phyloP scores from a whole-genome alignment of 2,113 vertebrate genomes.

The Anguilla japonica region DNA sequence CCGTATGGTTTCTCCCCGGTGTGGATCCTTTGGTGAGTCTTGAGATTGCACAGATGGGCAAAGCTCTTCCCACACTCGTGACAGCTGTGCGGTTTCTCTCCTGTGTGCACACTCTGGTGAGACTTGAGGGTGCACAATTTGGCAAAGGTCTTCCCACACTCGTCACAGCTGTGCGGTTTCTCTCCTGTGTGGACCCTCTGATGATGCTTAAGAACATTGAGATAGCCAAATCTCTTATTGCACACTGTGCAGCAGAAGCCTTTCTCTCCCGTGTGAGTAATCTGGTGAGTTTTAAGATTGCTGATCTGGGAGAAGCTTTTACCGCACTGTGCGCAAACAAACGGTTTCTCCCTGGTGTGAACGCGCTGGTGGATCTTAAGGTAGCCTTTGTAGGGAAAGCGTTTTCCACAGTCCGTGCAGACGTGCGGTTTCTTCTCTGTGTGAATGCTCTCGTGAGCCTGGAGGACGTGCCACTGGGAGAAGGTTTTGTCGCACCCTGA shows the following conservation, averaged over 20 bases:
- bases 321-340: not conserved
- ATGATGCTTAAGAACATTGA: not conserved
- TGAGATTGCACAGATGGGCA: slow-evolving; percentile 77
- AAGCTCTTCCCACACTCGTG: slow-evolving; percentile 74
- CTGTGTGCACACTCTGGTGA: slow-evolving; percentile 79
- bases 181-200: slow-evolving; percentile 52
- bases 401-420: not conserved
- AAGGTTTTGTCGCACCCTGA: not conserved
- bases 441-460: not conserved
- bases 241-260: not conserved
- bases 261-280: not conserved
- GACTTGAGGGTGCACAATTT: slow-evolving; percentile 63
- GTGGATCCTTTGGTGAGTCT: slow-evolving; percentile 71
- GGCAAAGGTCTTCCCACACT: no score
- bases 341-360: slow-evolving; percentile 1
- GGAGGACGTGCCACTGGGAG: not conserved
- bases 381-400: not conserved
- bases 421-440: not conserved
- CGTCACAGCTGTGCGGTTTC: slow-evolving; percentile 11
- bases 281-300: not conserved
- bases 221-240: not conserved
- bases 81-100: slow-evolving; percentile 67
- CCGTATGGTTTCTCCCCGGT: no score
- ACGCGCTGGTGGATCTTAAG: not conserved
- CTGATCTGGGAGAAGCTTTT: not conserved